These are phyloP conservation scores for Hermaeophaga mercurialis DNA, from an alignment of 2,888 invertebrate genomes.

Conservation along the genomic window DNA sequence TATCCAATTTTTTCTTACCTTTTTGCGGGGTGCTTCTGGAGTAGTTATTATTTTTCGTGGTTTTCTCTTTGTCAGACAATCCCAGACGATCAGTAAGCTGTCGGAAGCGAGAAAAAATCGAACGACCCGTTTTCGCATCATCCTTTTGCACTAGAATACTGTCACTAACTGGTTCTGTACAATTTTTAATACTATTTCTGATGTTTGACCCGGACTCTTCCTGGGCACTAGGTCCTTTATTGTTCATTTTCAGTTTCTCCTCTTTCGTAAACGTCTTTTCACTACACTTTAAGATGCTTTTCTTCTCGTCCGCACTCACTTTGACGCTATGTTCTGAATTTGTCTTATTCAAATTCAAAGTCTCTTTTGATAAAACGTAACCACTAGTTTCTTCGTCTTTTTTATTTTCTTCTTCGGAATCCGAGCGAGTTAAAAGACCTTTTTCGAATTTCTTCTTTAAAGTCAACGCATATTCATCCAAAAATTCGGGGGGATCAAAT, in stretches of 20 bases:
- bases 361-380: constrained; percentile 53
- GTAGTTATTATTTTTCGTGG: constrained; percentile 48
- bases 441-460: constrained; percentile 50
- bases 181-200: constrained; percentile 44
- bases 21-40: constrained; percentile 40
- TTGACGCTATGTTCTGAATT: constrained; percentile 55
- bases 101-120: constrained; percentile 60
- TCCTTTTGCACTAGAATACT: constrained; percentile 45
- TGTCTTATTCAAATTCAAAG: constrained; percentile 53
- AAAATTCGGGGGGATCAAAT: constrained; percentile 55
- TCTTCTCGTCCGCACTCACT: constrained; percentile 48
- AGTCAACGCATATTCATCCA: constrained; percentile 53
- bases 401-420: constrained; percentile 38
- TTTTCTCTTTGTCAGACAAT: constrained; percentile 57
- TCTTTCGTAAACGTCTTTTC: constrained; percentile 43
- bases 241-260: constrained; percentile 48
- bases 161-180: constrained; percentile 31
- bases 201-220: constrained; percentile 36
- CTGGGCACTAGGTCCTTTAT: constrained; percentile 32
- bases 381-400: constrained; percentile 39
- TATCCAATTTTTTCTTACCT: constrained; percentile 34
- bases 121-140: constrained; percentile 53
- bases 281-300: constrained; percentile 53
- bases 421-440: constrained; percentile 33
- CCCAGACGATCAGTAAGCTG: constrained; percentile 63